Conservation (phyloP, 1,140 invertebrate genomes). For the Orussus abietinus region DNA sequence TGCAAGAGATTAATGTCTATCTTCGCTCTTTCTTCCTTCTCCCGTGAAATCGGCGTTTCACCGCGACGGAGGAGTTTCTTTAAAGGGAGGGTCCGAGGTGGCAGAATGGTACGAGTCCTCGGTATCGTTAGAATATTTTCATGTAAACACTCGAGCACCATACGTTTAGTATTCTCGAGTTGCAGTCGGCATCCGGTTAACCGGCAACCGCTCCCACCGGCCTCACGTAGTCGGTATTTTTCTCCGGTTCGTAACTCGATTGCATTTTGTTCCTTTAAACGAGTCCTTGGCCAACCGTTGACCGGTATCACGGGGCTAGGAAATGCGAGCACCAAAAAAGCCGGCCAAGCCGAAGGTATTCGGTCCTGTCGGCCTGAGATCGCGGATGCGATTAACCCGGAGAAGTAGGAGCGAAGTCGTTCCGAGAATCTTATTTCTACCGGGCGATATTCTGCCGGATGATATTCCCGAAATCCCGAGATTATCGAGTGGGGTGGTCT, state of each 20-base stretch:
- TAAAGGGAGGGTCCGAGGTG: too few relatives aligned
- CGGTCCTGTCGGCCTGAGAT: constrained; percentile 27
- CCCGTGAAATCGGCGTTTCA: too few relatives aligned
- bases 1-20: too few relatives aligned
- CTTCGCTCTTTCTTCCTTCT: too few relatives aligned
- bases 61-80: too few relatives aligned
- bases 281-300: constrained; percentile 25
- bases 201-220: constrained; percentile 33
- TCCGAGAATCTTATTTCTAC: too few relatives aligned
- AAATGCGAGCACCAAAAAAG: constrained; percentile 6
- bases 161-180: constrained; percentile 44
- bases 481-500: too few relatives aligned
- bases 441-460: too few relatives aligned
- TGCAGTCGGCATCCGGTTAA: constrained; percentile 45
- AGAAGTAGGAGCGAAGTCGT: too few relatives aligned
- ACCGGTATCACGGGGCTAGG: not conserved
- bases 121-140: constrained; percentile 36
- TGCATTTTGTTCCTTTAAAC: constrained; percentile 36
- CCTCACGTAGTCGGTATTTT: constrained; percentile 7
- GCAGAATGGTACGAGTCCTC: constrained; percentile 20
- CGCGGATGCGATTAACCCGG: constrained; percentile 32
- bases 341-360: constrained; percentile 19
- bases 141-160: constrained; percentile 37
- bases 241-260: constrained; percentile 24
- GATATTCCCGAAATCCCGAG: too few relatives aligned